Evolutionary conservation across 2,888 invertebrate genomes (phyloP), one percentile per base, ranked within the genome.

Genomic region (Carterocephalus palaemon): DNA sequence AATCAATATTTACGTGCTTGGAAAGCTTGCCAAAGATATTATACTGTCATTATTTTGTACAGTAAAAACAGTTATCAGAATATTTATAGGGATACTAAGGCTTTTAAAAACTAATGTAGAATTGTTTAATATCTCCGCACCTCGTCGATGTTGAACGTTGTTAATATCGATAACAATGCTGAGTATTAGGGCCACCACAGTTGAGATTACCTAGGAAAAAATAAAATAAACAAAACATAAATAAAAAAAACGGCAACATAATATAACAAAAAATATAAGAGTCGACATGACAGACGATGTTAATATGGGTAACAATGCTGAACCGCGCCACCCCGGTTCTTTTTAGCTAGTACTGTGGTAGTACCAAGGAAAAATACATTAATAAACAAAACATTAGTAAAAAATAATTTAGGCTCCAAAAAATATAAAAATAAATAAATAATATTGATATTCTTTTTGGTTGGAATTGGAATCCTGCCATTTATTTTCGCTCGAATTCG

Each of bases 121-220:
- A 60, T 92, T 90, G 67, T 92, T 92, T 49, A 90, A 75, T 38
- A 85, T 67, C 54, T 90, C 89, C 0, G 91, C 91, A 51, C 75
- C 84, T n/a, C 81, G 76, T 34, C 89, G 89, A 48, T 91, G 88
- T 7, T 83, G 76, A 48, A 85, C 78, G 49, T 89, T 88, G 72
- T 92, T 92, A 56, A 92, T 89, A 71, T 92, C 88, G 61, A 88
- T 80, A 51, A 86, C 80, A 36, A 88, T 79, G 56, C 91, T 89
- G 51, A 92, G 83, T 31, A 91, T 64, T 29, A 91, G 80, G 47
- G 89, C 90, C 20, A 91, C 80, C 38, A 90, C 69, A 16, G 90
- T 90, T 63, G 90, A 90, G 31, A 89, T 50, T 12, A 90, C 84
- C 92, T 92, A 74, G 23, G 59, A 59, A 65, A 61, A 57, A 68